Conservation (phyloP, 37 sponge, comb jelly and placozoan species). For the Halichondria panicea region DNA sequence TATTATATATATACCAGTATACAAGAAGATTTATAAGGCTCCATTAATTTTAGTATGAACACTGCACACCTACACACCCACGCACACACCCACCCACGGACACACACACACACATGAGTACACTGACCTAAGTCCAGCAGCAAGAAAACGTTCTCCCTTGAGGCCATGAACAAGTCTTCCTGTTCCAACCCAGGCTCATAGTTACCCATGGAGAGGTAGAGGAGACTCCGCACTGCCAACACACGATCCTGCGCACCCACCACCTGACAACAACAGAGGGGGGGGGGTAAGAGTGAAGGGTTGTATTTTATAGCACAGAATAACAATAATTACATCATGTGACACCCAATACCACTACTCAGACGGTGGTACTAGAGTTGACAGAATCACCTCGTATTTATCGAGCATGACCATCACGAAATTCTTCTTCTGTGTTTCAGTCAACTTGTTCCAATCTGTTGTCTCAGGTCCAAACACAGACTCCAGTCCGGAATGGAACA, state of each 20-base stretch:
- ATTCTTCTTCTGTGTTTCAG: slow-evolving; percentile 14
- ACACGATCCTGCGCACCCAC: slow-evolving; percentile 37
- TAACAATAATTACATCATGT: neutral
- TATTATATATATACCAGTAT: no score
- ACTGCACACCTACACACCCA: no score
- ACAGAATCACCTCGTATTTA: slow-evolving; percentile 30
- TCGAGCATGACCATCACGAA: slow-evolving; percentile 55
- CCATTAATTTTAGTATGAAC: no score
- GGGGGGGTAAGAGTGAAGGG: no score
- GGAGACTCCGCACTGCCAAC: slow-evolving; percentile 51
- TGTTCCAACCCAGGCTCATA: slow-evolving; percentile 42
- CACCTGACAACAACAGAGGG: slow-evolving; percentile 4
- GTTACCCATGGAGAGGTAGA: slow-evolving; percentile 71
- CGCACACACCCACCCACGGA: no score
- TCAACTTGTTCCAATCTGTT: slow-evolving; percentile 33
- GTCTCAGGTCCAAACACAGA: neutral
- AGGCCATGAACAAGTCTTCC: neutral
- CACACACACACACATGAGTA: no score
- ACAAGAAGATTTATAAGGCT: no score
- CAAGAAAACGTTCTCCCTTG: slow-evolving; percentile 52
- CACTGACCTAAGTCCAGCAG: slow-evolving; percentile 52
- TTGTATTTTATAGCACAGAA: neutral
- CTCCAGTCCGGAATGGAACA: slow-evolving; percentile 49
- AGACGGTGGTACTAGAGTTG: neutral
- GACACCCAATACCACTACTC: neutral